Conservation (phyloP, 2,113 vertebrate genomes). For the Mungos mungo region DNA sequence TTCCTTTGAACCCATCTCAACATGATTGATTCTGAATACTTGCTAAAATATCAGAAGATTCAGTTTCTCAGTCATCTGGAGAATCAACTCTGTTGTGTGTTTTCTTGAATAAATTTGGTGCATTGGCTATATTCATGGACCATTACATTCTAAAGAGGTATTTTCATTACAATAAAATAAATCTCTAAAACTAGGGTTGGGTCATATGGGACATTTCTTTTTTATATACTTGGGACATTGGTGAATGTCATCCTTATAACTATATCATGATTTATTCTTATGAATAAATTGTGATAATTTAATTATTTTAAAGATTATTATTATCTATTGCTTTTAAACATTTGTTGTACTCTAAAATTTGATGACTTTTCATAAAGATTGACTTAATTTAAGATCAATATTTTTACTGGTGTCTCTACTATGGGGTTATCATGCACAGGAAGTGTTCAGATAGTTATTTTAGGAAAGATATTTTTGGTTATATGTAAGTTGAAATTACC, state of each 20-base stretch:
- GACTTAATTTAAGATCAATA: not conserved
- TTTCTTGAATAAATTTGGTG: slow-evolving; percentile 60
- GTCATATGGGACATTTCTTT: not conserved
- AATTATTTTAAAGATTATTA: not conserved
- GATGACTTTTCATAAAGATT: not conserved
- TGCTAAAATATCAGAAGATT: slow-evolving; percentile 63
- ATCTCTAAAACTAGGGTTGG: not conserved
- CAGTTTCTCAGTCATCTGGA: slow-evolving; percentile 54
- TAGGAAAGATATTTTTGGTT: not conserved
- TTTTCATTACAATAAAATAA: not conserved
- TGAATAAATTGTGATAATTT: not conserved
- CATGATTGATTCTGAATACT: slow-evolving; percentile 57
- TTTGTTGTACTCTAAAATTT: not conserved
- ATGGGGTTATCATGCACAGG: not conserved
- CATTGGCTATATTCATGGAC: slow-evolving; percentile 50
- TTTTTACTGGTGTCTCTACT: not conserved
- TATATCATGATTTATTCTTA: not conserved
- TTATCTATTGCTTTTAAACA: not conserved
- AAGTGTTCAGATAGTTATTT: not conserved
- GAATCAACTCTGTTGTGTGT: slow-evolving; percentile 41
- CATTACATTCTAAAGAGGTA: slow-evolving; percentile 30
- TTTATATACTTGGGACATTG: not conserved
- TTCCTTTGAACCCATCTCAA: not conserved
- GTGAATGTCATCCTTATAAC: not conserved
- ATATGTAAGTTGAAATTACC: not conserved